Evolutionary conservation across 2,888 invertebrate species (phyloP).

Genomic region (Spilarctia lutea): DNA sequence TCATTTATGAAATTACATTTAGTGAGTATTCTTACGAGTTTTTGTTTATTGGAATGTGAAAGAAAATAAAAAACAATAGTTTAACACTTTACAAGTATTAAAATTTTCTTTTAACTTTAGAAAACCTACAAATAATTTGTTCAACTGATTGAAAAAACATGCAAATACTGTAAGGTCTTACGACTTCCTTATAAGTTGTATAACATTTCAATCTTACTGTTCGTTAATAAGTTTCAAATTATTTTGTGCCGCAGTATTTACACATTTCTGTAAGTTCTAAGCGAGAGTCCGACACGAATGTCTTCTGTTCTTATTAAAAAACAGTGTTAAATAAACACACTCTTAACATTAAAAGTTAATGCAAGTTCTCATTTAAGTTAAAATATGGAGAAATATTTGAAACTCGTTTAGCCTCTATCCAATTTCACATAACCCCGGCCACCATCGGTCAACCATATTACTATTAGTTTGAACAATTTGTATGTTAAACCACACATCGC

Average conservation of each 20-base stretch:
- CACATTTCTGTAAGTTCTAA: not conserved
- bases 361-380: constrained; percentile 30
- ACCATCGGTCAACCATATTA: constrained; percentile 63
- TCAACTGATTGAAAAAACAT: too few relatives aligned
- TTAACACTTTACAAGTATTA: too few relatives aligned
- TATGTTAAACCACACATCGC: constrained; percentile 61
- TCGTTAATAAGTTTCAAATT: not conserved
- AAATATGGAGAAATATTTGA: constrained; percentile 45
- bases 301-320: not conserved
- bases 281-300: not conserved
- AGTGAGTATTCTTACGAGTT: too few relatives aligned
- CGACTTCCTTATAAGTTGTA: too few relatives aligned
- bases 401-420: constrained; percentile 62
- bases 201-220: too few relatives aligned
- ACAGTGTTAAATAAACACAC: not conserved
- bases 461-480: constrained; percentile 69
- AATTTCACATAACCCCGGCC: constrained; percentile 62
- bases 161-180: too few relatives aligned
- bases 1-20: too few relatives aligned
- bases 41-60: too few relatives aligned
- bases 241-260: not conserved
- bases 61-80: too few relatives aligned
- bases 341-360: not conserved
- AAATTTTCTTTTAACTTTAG: too few relatives aligned
- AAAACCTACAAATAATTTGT: too few relatives aligned